phyloP scores from a whole-genome alignment of 2,797 vertebrate species.

The Limosa lapponica region DNA sequence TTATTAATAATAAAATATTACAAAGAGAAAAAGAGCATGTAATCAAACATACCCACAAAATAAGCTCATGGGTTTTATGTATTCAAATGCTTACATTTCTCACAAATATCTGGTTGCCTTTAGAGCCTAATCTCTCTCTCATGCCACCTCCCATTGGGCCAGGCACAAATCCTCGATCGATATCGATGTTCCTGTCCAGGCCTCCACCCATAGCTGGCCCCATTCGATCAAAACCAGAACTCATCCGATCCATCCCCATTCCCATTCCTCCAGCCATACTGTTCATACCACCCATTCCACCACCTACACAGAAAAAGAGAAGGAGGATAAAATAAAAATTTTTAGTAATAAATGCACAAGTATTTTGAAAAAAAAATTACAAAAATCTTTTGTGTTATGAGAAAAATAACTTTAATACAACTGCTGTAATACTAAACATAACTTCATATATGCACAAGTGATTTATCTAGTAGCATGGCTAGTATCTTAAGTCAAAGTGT shows the following conservation, averaged over 20 bases:
- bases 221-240: conserved; percentile 90
- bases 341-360: background rate
- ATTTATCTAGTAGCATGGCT: background rate
- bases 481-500: background rate
- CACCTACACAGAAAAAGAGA: conserved; percentile 74
- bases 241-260: conserved; percentile 92
- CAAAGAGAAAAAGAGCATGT: background rate
- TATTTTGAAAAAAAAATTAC: background rate
- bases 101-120: conserved; percentile 98
- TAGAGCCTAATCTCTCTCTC: conserved; percentile 89
- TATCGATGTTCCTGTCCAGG: conserved; percentile 87
- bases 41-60: background rate
- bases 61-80: background rate
- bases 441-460: background rate
- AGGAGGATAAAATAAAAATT: background rate
- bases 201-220: conserved; percentile 85
- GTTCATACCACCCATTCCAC: conserved; percentile 88
- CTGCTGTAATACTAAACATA: background rate
- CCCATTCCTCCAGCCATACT: conserved; percentile 85
- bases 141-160: conserved; percentile 88
- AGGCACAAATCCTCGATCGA: conserved; percentile 89
- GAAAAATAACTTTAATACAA: background rate
- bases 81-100: conserved; percentile 89
- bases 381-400: background rate
- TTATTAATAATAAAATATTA: conserved; percentile 46